Evolutionary conservation across 2,888 invertebrate genomes (phyloP).

Genomic region (Suillia variegata): DNA sequence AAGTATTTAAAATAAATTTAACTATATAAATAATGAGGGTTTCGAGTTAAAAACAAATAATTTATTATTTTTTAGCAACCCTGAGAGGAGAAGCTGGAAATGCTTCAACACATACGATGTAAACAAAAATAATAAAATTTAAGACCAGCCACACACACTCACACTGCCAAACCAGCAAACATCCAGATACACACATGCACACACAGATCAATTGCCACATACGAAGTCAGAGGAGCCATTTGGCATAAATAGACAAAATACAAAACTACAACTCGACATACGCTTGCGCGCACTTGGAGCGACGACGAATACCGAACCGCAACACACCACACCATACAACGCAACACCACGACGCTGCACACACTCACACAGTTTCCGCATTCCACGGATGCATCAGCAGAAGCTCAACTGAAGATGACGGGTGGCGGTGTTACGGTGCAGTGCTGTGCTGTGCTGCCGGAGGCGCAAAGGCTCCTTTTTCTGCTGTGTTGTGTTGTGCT

Average conservation of each 20-base stretch:
- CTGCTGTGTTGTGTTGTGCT: too few species aligned
- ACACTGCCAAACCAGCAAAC: slow-evolving; percentile 19
- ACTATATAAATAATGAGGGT: too few species aligned
- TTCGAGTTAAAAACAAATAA: too few species aligned
- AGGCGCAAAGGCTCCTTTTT: slow-evolving; percentile 3
- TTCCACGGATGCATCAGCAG: slow-evolving; percentile 28
- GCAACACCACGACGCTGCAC: slow-evolving; percentile 8
- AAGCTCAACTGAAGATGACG: too few species aligned
- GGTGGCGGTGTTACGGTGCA: too few species aligned
- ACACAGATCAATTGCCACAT: slow-evolving; percentile 22
- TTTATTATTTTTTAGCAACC: too few species aligned
- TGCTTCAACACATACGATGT: slow-evolving; percentile 16
- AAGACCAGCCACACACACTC: slow-evolving; percentile 19
- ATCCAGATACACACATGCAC: slow-evolving; percentile 32
- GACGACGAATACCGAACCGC: slow-evolving; percentile 3
- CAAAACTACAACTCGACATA: neutral
- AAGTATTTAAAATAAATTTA: too few species aligned
- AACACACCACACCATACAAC: neutral
- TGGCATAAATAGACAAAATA: slow-evolving; percentile 15
- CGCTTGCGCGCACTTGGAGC: slow-evolving; percentile 2
- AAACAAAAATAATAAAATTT: slow-evolving; percentile 22
- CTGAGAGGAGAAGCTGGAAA: neutral
- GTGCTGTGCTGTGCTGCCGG: too few species aligned
- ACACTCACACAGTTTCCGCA: slow-evolving; percentile 28
- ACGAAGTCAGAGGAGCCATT: neutral